Evolutionary conservation across 2,888 invertebrate genomes (phyloP).

Genomic region (Psylliodes chrysocephalus): DNA sequence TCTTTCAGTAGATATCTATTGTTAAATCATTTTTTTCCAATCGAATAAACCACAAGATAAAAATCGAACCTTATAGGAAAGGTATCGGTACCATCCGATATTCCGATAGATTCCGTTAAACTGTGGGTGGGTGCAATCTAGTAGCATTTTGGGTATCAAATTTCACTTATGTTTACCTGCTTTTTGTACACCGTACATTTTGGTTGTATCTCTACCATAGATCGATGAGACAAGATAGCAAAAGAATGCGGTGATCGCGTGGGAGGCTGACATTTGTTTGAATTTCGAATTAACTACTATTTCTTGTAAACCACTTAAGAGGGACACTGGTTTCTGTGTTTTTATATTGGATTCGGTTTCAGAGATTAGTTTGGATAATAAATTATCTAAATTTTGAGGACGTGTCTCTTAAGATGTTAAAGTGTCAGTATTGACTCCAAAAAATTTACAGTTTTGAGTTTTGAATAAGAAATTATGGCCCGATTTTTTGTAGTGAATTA

Average conservation of each 20-base stretch:
- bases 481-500: too few relatives aligned
- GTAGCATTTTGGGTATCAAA: slow-evolving; percentile 21
- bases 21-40: too few relatives aligned
- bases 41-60: too few relatives aligned
- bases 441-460: too few relatives aligned
- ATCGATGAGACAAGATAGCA: slow-evolving; percentile 1
- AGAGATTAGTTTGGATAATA: neutral
- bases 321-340: neutral
- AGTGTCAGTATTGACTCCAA: too few relatives aligned
- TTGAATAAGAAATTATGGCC: too few relatives aligned
- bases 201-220: neutral
- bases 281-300: neutral
- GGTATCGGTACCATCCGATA: neutral
- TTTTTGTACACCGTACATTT: slow-evolving; percentile 15
- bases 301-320: slow-evolving; percentile 5
- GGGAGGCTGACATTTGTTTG: slow-evolving; percentile 1
- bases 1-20: too few relatives aligned
- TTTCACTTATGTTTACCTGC: slow-evolving; percentile 28
- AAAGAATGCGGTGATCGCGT: neutral
- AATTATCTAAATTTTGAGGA: too few relatives aligned
- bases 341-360: slow-evolving; percentile 3
- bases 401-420: too few relatives aligned
- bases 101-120: neutral
- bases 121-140: slow-evolving; percentile 27
- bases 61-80: neutral